Conservation (phyloP, 2,888 invertebrate species). For the Empis livida region DNA sequence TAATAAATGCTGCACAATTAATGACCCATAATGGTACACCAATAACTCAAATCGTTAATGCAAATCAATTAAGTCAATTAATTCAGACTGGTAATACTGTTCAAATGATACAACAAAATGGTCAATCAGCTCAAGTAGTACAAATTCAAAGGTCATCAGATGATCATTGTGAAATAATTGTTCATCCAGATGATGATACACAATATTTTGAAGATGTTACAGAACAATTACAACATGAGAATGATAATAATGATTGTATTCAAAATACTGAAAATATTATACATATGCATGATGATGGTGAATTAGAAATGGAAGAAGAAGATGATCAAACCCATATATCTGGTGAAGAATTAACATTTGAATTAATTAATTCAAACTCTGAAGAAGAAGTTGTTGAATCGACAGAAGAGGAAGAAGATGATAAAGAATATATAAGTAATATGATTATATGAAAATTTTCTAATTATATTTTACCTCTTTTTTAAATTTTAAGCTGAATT, state of each 20-base stretch:
- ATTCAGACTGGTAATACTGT: conserved; percentile 31
- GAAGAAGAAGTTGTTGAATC: conserved; percentile 17
- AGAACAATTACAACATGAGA: conserved; percentile 21
- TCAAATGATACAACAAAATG: conserved; percentile 35
- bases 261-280: conserved; percentile 3
- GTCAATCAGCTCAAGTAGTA: conserved; percentile 20
- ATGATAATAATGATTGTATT: conserved; percentile 9
- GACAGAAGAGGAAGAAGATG: conserved; percentile 7
- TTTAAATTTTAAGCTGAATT: conserved; percentile 16
- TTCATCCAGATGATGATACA: conserved; percentile 25
- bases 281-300: conserved; percentile 7
- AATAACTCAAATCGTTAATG: conserved; percentile 30
- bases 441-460: background rate
- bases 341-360: conserved; percentile 14
- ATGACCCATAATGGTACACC: conserved; percentile 27
- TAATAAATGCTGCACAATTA: conserved; percentile 33
- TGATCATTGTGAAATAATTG: conserved; percentile 22
- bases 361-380: conserved; percentile 14
- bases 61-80: conserved; percentile 20
- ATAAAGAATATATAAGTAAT: conserved; percentile 12
- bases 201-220: conserved; percentile 30
- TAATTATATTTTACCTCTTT: too few relatives aligned
- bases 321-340: conserved; percentile 15
- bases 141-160: conserved; percentile 18
- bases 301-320: conserved; percentile 19